Evolutionary conservation across 2,113 vertebrate genomes (phyloP).

Genomic region (Ammodytes dubius): DNA sequence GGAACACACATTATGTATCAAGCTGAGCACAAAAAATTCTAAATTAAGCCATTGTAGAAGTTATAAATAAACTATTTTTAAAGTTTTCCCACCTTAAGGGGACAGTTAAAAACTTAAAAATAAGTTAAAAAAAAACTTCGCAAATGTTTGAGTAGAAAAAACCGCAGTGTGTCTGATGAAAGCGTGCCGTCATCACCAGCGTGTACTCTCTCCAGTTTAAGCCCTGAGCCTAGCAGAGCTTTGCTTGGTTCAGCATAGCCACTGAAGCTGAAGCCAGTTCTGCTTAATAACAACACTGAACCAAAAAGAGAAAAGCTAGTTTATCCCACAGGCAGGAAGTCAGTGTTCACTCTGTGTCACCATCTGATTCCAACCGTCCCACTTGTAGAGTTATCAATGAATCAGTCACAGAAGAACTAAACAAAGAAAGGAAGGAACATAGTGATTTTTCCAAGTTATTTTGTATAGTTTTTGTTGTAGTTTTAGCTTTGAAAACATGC

Average conservation of each 20-base stretch:
- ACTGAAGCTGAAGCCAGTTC: slow-evolving; percentile 35
- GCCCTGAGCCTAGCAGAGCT: slow-evolving; percentile 14
- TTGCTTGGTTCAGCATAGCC: not conserved
- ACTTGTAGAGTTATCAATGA: slow-evolving; percentile 14
- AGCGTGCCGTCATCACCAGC: not conserved
- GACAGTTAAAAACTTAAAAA: slow-evolving; percentile 30
- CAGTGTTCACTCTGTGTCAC: not conserved
- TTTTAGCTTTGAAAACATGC: too few relatives aligned
- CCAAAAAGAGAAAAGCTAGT: slow-evolving; percentile 10
- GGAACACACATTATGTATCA: not conserved
- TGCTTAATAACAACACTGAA: slow-evolving; percentile 32
- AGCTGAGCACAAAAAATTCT: not conserved
- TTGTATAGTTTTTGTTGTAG: too few relatives aligned
- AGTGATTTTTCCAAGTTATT: too few relatives aligned
- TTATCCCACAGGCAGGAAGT: slow-evolving; percentile 16
- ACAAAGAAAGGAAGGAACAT: too few relatives aligned
- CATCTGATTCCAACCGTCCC: not conserved
- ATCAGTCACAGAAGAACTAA: not conserved
- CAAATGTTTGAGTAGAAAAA: not conserved
- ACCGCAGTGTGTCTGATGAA: slow-evolving; percentile 3
- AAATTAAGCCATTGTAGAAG: not conserved
- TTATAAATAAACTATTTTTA: slow-evolving; percentile 12
- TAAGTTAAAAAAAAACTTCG: not conserved
- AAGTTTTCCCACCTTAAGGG: slow-evolving; percentile 1
- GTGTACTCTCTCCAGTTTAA: slow-evolving; percentile 17